Evolutionary conservation across 2,113 vertebrate species (phyloP).

Genomic region (Tachysurus fulvidraco): DNA sequence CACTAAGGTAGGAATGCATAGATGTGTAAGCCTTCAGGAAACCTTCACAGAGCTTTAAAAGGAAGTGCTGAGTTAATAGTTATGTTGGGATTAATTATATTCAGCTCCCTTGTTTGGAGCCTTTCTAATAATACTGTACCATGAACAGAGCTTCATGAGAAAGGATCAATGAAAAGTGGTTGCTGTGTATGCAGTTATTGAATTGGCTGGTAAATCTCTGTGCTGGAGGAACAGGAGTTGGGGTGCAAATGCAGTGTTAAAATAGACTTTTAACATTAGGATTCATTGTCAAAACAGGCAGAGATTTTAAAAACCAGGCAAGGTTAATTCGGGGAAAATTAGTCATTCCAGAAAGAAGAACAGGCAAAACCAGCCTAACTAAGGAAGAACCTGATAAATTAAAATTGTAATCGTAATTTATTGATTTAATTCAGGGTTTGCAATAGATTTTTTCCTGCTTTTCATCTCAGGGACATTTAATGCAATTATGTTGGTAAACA

Average conservation of each 20-base stretch:
- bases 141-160: not conserved
- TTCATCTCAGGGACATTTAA: not conserved
- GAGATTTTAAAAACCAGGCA: not conserved
- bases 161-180: conserved; percentile 19
- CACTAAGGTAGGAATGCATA: too few species aligned
- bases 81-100: conserved; percentile 35
- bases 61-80: conserved; percentile 8
- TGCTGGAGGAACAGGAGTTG: not conserved
- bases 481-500: not conserved
- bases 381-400: not conserved
- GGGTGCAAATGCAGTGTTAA: not conserved
- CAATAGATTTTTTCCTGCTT: not conserved
- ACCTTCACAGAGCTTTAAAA: conserved; percentile 16
- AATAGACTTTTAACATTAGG: not conserved
- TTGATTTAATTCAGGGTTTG: not conserved
- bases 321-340: not conserved
- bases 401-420: not conserved
- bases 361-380: not conserved
- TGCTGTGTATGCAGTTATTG: conserved; percentile 6
- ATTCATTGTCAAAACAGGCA: conserved; percentile 3
- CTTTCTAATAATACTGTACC: conserved; percentile 23
- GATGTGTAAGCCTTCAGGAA: not conserved
- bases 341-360: not conserved
- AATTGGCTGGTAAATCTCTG: not conserved
- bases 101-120: conserved; percentile 17